Evolutionary conservation across 1,140 invertebrate species (phyloP), one percentile per base, ranked within the genome.

Genomic region (Drosophila kikkawai): DNA sequence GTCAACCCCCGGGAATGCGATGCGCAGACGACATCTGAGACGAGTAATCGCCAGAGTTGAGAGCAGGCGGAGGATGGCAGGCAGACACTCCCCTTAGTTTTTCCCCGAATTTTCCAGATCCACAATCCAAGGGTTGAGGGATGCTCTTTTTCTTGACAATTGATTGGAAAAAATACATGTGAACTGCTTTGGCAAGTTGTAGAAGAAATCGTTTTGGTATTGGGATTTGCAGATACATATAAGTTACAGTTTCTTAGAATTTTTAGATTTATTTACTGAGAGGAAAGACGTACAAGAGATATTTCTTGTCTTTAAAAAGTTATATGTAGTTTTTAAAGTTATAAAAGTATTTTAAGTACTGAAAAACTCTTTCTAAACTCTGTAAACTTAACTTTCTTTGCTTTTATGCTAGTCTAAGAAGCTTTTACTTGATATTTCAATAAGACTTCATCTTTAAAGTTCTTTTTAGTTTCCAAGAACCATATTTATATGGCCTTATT

Each of bases 21-120:
- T 66, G 61, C 42, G 59, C 60, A 80, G 55, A 81, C 74, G 47
- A 81, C 68, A 74, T 61, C 70, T 68, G 78, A 68, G 42, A 65
- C 63, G 78, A 68, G 55, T 66, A 56, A 65, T 57, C 50, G 41
- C 53, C n/a, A 26, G 32, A 56, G 51, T 29, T 13, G 61, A 45
- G 26, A 59, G 64, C 55, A 15, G 34, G 19, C 39, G 26, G 34
- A 29, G 55, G 5, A 26, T 22, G 32, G 15, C 56, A 66, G 45
- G 3, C 39, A 29, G 29, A 67, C 64, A 67, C 64, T 67, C 41
- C 57, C 57, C 55, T 39, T 63, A 56, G 19, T 22, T 57, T 63
- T 37, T 57, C 60, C n/a, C 34, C 60, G 60, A 63, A 63, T 41
- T 64, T 57, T 64, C 12, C 61, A 34, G 15, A 32, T 57, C 37